Base-by-base conservation (phyloP, 2,888 invertebrate species). In the Polydrusus tereticollis region DNA sequence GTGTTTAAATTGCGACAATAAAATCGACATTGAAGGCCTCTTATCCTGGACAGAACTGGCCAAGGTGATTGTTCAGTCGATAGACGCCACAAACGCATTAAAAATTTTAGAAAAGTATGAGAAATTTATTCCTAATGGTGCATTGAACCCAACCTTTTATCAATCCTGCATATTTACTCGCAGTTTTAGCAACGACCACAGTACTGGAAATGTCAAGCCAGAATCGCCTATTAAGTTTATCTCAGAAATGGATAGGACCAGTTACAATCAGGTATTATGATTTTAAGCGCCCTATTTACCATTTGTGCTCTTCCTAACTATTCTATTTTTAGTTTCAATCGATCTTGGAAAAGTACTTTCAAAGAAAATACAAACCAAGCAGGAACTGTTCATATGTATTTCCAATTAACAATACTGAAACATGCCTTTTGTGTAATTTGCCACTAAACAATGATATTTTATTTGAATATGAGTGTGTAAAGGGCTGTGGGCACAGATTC, bases 11-110 rank as follows among this genome's bases (percentile, higher is more conserved):
- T 93, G 92, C 79, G 88, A 87, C 2, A 87, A 86, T 67, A 85
- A 84, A 26, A 83, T 88, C 74, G 84, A 87, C 55, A 85, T 86
- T 0, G 86, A 87, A 0, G 86, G 84, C 60, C 84, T 86, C 59
- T 87, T 90, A 73, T 80, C 89, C 26, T 93, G 92, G 92, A 89
- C 87, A 47, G 87, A 88, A 45, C 82, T 92, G 10, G 89, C 88
- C 1, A 85, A 86, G 1, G 81, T 90, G 21, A 88, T 92, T 79
- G 87, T 92, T 55, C 89, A 89, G 78, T 88, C 88, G 0, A 84
- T 92, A 26, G 91, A 91, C 14, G 88, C 90, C 0, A 86, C 84
- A 69, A 87, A 87, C 76, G 88, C 91, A 0, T 83, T 90, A 38
- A 86, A 87, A 76, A 83, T 92, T 29, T 83, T 93, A 79, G 85